Percentiles rank a stretch among this genome's conserved stretches.
phyloP scores from a whole-genome alignment of 2,888 invertebrate species.

The Allygus modestus region DNA sequence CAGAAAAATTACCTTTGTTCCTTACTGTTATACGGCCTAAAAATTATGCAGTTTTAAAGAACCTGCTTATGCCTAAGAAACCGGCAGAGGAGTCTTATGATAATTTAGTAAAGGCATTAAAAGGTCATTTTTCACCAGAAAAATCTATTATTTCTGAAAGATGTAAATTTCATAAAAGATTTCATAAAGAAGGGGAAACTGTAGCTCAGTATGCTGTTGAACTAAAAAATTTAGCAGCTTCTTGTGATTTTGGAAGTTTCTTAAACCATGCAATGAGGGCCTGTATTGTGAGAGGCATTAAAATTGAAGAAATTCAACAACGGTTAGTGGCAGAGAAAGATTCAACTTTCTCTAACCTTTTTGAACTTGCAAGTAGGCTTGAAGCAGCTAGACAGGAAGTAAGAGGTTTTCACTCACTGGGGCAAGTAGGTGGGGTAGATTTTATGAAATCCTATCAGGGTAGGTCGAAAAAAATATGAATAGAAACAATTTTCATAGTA shows the following conservation, averaged over 20 bases:
- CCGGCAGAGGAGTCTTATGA: neutral
- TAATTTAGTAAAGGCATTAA: neutral
- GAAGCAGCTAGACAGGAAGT: conserved; percentile 8
- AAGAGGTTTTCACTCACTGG: neutral
- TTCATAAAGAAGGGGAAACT: conserved; percentile 10
- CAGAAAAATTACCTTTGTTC: neutral
- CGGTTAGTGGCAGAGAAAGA: conserved; percentile 10
- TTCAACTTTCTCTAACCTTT: neutral
- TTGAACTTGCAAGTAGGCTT: neutral
- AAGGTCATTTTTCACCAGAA: neutral
- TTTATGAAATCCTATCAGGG: neutral
- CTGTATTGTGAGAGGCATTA: neutral
- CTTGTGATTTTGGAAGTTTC: conserved; percentile 7
- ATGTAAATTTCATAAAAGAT: conserved; percentile 14
- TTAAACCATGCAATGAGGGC: neutral
- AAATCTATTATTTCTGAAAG: neutral
- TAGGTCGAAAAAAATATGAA: neutral
- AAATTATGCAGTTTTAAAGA: conserved; percentile 5
- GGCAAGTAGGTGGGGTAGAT: neutral
- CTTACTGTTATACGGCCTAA: conserved; percentile 4
- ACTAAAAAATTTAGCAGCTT: neutral
- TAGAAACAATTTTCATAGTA: neutral
- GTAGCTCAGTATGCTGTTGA: neutral
- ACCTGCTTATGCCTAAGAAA: neutral
- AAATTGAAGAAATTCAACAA: conserved; percentile 2